A percentile compares a stretch with the other conserved stretches of the same genome.
Conservation (phyloP, 2,888 invertebrate genomes). For the Linyphia triangularis region DNA sequence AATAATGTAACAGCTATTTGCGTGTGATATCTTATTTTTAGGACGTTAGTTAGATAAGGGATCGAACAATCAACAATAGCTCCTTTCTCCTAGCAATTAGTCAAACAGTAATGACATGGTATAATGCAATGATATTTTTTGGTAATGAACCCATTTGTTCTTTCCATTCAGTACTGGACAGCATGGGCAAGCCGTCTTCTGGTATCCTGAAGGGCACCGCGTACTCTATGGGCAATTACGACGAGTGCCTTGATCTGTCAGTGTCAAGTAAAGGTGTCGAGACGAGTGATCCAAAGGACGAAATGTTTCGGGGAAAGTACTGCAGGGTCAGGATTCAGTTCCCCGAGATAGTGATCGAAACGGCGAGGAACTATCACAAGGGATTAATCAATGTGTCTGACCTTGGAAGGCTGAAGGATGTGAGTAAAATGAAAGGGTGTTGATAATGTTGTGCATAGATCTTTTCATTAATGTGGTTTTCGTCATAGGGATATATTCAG, state of each 20-base stretch:
- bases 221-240: constrained; percentile 61
- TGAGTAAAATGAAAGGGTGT: too few species aligned
- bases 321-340: constrained; percentile 49
- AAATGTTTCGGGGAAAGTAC: constrained; percentile 64
- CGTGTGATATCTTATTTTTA: too few species aligned
- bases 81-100: too few species aligned
- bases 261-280: constrained; percentile 54
- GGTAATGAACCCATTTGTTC: not conserved
- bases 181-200: constrained; percentile 55
- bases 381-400: constrained; percentile 59
- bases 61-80: too few species aligned
- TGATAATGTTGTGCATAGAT: too few species aligned
- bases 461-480: too few species aligned
- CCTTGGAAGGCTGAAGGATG: constrained; percentile 63
- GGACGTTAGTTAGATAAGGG: too few species aligned
- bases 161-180: constrained; percentile 54
- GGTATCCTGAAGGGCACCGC: constrained; percentile 59
- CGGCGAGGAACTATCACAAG: constrained; percentile 24
- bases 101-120: too few species aligned
- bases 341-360: constrained; percentile 21
- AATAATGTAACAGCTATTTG: not conserved
- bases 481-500: too few species aligned
- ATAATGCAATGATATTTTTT: too few species aligned
- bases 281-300: constrained; percentile 16
- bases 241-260: constrained; percentile 52